Evolutionary conservation across 2,113 vertebrate genomes (phyloP).

Genomic region (Emydura subglobosa): DNA sequence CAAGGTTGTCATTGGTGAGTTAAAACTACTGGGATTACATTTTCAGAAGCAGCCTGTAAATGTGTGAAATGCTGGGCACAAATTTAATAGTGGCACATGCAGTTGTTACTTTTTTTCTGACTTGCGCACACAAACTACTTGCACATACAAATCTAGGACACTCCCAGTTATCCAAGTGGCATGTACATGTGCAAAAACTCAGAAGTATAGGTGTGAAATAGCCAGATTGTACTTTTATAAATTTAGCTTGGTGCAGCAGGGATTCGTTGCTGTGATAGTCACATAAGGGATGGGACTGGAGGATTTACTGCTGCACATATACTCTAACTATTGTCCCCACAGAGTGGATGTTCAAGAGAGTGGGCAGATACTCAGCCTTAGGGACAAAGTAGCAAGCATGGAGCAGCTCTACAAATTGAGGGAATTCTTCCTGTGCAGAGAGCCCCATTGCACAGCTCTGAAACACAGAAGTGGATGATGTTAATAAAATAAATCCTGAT

Average conservation of each 20-base stretch:
- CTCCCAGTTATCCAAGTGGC: background rate
- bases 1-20: background rate
- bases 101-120: background rate
- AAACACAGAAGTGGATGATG: background rate
- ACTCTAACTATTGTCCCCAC: background rate
- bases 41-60: background rate
- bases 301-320: background rate
- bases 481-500: background rate
- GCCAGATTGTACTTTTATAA: background rate
- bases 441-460: background rate
- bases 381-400: background rate
- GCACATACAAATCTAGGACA: background rate
- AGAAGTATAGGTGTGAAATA: background rate
- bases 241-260: background rate
- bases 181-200: background rate
- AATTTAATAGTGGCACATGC: rapidly evolving
- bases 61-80: background rate
- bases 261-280: background rate
- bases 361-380: background rate
- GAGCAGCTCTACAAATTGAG: background rate
- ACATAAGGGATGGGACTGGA: background rate
- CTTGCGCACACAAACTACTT: rapidly evolving
- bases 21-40: background rate
- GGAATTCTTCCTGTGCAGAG: background rate
- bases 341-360: background rate